phyloP scores from a whole-genome alignment of 2,888 invertebrate species.

The Rhimphoctona megacephalus region DNA sequence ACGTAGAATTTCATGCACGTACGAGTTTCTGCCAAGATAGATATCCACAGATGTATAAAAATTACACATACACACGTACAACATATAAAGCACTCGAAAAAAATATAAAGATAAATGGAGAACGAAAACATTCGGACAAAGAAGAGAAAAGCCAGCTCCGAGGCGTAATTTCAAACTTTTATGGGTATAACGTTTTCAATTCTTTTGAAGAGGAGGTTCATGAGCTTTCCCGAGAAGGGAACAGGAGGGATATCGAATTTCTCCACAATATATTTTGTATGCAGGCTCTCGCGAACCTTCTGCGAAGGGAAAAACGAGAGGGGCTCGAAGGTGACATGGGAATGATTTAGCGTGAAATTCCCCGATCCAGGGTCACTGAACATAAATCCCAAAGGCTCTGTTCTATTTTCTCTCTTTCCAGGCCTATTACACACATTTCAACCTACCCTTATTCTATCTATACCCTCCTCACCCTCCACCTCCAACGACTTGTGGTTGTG shows the following conservation, averaged over 20 bases:
- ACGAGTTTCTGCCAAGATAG: constrained; percentile 14
- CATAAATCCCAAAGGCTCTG: constrained; percentile 71
- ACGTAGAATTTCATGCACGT: constrained; percentile 11
- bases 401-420: constrained; percentile 24
- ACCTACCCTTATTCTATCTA: constrained; percentile 33
- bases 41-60: constrained; percentile 23
- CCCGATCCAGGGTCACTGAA: constrained; percentile 74
- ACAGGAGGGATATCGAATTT: constrained; percentile 17
- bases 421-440: constrained; percentile 26
- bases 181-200: constrained; percentile 62
- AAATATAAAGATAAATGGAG: constrained; percentile 49
- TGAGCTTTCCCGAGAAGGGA: constrained; percentile 13
- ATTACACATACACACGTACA: constrained; percentile 8
- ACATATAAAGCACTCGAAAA: neutral
- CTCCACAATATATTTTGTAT: constrained; percentile 19
- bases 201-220: constrained; percentile 48
- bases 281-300: constrained; percentile 30
- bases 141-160: constrained; percentile 32
- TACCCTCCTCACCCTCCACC: neutral
- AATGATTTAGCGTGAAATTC: constrained; percentile 75
- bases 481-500: neutral
- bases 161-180: constrained; percentile 62
- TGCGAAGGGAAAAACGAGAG: constrained; percentile 12
- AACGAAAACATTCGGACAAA: constrained; percentile 24
- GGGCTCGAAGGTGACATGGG: constrained; percentile 62